A percentile compares a stretch with the other conserved stretches of the same genome.
Evolutionary conservation across 53 echinoderm and acorn worm genomes (phyloP).

Genomic region (Crossaster papposus): DNA sequence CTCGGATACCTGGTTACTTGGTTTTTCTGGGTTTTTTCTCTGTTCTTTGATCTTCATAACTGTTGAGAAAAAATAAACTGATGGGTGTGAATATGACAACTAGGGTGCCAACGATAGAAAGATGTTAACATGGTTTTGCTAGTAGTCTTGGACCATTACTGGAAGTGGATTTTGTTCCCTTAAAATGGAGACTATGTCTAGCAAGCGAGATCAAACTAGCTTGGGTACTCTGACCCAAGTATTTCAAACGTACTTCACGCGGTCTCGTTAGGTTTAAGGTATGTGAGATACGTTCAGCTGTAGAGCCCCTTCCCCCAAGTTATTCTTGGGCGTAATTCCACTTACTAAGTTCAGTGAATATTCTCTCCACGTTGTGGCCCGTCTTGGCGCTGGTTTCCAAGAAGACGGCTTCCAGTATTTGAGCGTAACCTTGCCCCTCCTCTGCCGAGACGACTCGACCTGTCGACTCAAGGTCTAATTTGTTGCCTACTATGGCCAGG

Average conservation of each 20-base stretch:
- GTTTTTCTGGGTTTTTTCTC: no score
- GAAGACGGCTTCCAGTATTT: constrained; percentile 17
- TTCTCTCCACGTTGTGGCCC: constrained; percentile 43
- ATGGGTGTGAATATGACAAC: background rate
- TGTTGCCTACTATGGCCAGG: constrained; percentile 53
- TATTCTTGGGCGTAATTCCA: background rate
- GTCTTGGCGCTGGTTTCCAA: constrained; percentile 64
- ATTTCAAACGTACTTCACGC: no score
- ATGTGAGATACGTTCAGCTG: no score
- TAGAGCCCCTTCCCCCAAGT: background rate
- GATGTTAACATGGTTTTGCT: no score
- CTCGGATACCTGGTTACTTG: background rate
- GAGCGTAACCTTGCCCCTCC: constrained; percentile 28
- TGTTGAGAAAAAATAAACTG: background rate
- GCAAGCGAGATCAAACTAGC: no score
- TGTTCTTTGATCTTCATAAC: constrained; percentile 1
- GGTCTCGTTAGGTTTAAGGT: no score
- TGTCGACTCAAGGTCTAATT: constrained; percentile 22
- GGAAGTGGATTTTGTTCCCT: no score
- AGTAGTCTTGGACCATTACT: no score
- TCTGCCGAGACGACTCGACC: constrained; percentile 27
- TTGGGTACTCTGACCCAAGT: no score
- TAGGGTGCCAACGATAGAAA: no score
- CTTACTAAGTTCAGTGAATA: constrained; percentile 54
- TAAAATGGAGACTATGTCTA: no score